Evolutionary conservation across 23 tunicate species (phyloP).

Genomic region (Aplidium turbinatum): DNA sequence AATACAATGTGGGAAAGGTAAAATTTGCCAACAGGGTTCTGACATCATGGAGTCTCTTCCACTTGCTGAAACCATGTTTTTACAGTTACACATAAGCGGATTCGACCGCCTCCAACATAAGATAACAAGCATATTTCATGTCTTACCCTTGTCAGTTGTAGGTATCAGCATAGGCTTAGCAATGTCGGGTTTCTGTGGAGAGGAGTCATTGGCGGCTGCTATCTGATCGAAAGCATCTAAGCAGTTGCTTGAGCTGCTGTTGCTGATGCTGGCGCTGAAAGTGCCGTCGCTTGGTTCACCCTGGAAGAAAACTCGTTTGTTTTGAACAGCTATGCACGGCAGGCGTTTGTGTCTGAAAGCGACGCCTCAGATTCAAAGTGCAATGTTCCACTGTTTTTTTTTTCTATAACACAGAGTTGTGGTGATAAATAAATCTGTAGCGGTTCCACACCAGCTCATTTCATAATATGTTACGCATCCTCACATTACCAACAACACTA

Average conservation of each 20-base stretch:
- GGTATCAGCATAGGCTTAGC: constrained; percentile 64
- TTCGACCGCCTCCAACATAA: no score
- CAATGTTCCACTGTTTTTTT: background rate
- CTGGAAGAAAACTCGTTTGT: background rate
- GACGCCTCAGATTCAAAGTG: background rate
- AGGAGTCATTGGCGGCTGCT: constrained; percentile 45
- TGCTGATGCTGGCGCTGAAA: constrained; percentile 22
- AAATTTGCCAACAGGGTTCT: no score
- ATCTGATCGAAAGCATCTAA: constrained; percentile 80
- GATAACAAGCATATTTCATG: no score
- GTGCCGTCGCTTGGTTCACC: constrained; percentile 37
- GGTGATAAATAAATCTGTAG: no score
- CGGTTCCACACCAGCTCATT: no score
- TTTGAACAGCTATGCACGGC: background rate
- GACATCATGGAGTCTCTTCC: no score
- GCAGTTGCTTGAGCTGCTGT: constrained; percentile 53
- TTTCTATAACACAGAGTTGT: no score
- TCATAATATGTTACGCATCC: no score
- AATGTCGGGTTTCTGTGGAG: constrained; percentile 21
- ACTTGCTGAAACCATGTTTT: no score
- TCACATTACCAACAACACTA: no score
- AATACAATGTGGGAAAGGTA: no score
- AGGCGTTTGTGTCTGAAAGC: background rate
- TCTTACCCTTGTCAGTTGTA: constrained; percentile 65
- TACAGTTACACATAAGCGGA: no score